These are phyloP conservation scores for Epizoanthus scotinus DNA, from an alignment of 92 coral and sea anemone genomes.

Conservation along the genomic window DNA sequence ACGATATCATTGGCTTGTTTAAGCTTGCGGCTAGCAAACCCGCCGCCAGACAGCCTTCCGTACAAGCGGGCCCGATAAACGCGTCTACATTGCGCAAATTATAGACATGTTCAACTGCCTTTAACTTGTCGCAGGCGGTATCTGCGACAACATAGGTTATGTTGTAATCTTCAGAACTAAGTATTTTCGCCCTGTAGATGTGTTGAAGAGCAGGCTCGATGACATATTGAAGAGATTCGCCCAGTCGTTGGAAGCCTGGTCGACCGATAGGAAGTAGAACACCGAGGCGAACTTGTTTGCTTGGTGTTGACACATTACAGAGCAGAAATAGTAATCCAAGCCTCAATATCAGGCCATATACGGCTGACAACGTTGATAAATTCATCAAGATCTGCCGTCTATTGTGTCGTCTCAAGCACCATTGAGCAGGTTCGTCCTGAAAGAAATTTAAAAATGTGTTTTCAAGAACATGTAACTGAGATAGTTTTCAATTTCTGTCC, in stretches of 20 bases:
- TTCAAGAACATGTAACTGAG: too few relatives aligned
- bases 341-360: slow-evolving; percentile 27
- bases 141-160: slow-evolving; percentile 59
- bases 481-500: too few relatives aligned
- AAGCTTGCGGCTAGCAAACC: slow-evolving; percentile 67
- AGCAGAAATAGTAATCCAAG: background rate
- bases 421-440: background rate
- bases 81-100: slow-evolving; percentile 51
- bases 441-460: too few relatives aligned
- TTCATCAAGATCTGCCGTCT: slow-evolving; percentile 17
- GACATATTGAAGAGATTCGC: slow-evolving; percentile 58
- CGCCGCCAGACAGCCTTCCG: slow-evolving; percentile 67
- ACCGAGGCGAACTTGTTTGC: slow-evolving; percentile 41
- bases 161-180: slow-evolving; percentile 51
- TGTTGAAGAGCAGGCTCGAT: slow-evolving; percentile 62
- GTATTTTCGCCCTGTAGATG: slow-evolving; percentile 40
- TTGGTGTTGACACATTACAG: slow-evolving; percentile 6
- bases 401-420: background rate
- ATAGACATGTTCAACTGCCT: slow-evolving; percentile 54
- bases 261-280: slow-evolving; percentile 63
- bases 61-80: slow-evolving; percentile 86
- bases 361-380: background rate
- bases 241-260: slow-evolving; percentile 47
- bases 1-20: slow-evolving; percentile 85
- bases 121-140: slow-evolving; percentile 59